phyloP scores from a whole-genome alignment of 2,113 vertebrate genomes.

The Vireo altiloquus region DNA sequence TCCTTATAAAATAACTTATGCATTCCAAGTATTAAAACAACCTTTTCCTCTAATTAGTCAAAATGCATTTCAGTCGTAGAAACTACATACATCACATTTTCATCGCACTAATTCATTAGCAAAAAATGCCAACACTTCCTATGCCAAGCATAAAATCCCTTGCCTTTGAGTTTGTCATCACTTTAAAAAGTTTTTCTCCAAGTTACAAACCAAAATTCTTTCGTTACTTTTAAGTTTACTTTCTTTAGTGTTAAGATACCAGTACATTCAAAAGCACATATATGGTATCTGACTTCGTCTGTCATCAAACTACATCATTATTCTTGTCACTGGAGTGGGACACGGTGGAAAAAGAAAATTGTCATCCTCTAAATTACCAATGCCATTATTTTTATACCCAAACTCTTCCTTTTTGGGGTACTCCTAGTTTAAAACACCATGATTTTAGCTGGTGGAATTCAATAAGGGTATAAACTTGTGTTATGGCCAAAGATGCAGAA shows the following conservation, averaged over 20 bases:
- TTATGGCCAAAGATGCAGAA: constrained; percentile 21
- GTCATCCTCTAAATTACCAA: background rate
- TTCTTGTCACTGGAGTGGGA: background rate
- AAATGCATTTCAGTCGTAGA: background rate
- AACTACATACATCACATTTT: background rate
- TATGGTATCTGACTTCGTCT: background rate
- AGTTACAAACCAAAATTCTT: background rate
- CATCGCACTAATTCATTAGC: background rate
- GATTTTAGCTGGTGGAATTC: background rate
- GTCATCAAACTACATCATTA: background rate
- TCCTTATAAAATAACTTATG: background rate
- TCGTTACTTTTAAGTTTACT: background rate
- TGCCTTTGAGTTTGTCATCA: background rate
- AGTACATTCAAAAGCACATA: background rate
- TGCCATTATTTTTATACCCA: background rate
- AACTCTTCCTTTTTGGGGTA: background rate
- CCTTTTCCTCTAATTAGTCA: background rate
- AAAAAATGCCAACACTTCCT: background rate
- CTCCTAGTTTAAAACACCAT: background rate
- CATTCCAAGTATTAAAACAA: background rate
- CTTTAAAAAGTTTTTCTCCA: background rate
- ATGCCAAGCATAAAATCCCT: background rate
- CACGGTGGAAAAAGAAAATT: background rate
- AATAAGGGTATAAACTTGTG: background rate
- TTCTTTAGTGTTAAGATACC: background rate